A percentile compares a stretch with the other conserved stretches of the same genome.
phyloP scores from a whole-genome alignment of 2,888 invertebrate genomes.

The Abrostola triplasia region DNA sequence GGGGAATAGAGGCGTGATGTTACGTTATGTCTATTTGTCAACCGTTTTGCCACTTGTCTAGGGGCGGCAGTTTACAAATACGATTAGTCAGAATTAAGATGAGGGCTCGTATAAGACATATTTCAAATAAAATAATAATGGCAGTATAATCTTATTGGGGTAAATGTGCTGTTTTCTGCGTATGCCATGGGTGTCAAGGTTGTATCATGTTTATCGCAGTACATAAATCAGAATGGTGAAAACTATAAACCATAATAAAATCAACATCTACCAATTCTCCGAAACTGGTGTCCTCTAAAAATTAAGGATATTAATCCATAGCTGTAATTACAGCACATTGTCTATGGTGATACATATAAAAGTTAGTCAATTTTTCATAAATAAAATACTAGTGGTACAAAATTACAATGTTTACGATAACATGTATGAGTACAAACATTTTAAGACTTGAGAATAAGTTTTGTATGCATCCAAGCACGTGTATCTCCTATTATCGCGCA shows the following conservation, averaged over 20 bases:
- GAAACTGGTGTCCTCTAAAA: slow-evolving; percentile 14
- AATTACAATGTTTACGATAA: background rate
- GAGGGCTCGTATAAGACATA: too few species aligned
- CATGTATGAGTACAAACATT: too few species aligned
- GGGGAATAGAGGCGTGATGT: too few species aligned
- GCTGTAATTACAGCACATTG: slow-evolving; percentile 20
- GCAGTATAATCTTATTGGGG: slow-evolving; percentile 15
- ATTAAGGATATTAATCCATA: slow-evolving; percentile 6
- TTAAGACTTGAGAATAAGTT: too few species aligned
- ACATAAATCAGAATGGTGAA: slow-evolving; percentile 21
- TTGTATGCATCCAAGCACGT: too few species aligned
- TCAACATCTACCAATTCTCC: slow-evolving; percentile 7
- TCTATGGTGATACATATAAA: slow-evolving; percentile 31
- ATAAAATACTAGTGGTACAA: background rate
- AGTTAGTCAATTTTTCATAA: slow-evolving; percentile 13
- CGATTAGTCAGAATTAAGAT: too few species aligned
- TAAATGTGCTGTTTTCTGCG: slow-evolving; percentile 23
- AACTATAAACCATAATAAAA: slow-evolving; percentile 22
- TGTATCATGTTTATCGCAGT: slow-evolving; percentile 2
- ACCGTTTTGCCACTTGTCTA: too few species aligned
- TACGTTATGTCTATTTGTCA: too few species aligned
- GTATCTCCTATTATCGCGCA: too few species aligned
- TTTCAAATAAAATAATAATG: background rate
- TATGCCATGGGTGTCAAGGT: slow-evolving; percentile 41
- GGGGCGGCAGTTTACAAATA: too few species aligned